Evolutionary conservation across 2,888 invertebrate species (phyloP).

Genomic region (Noctua janthina): DNA sequence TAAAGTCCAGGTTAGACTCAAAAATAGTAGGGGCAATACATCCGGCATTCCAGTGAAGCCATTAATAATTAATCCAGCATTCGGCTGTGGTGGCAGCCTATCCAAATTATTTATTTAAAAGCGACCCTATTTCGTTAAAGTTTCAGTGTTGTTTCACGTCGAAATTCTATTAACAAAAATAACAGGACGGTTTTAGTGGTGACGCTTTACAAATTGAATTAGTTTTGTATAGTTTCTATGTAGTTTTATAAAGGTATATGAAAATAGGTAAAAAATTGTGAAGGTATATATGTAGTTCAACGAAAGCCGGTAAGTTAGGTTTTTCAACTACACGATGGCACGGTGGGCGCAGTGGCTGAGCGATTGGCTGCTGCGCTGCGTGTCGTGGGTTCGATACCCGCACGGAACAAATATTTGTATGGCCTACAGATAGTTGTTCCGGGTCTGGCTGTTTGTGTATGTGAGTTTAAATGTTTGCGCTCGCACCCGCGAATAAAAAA

Average conservation of each 20-base stretch:
- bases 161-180: conserved; percentile 58
- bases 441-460: no score
- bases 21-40: conserved; percentile 68
- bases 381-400: no score
- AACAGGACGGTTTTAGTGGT: conserved; percentile 36
- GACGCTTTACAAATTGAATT: neutral
- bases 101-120: conserved; percentile 77
- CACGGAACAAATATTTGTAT: no score
- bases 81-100: conserved; percentile 62
- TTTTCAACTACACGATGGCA: no score
- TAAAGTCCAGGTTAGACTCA: conserved; percentile 34
- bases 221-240: conserved; percentile 3
- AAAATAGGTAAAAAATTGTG: neutral
- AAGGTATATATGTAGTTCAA: no score
- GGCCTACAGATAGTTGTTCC: no score
- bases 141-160: conserved; percentile 59
- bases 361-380: no score
- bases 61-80: conserved; percentile 75
- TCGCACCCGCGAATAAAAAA: no score
- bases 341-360: no score
- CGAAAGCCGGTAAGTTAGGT: no score
- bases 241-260: neutral
- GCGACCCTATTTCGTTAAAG: conserved; percentile 69
- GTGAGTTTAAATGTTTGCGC: no score
- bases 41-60: conserved; percentile 67